Evolutionary conservation across 2,113 vertebrate genomes (phyloP).

Genomic region (Indri indri): DNA sequence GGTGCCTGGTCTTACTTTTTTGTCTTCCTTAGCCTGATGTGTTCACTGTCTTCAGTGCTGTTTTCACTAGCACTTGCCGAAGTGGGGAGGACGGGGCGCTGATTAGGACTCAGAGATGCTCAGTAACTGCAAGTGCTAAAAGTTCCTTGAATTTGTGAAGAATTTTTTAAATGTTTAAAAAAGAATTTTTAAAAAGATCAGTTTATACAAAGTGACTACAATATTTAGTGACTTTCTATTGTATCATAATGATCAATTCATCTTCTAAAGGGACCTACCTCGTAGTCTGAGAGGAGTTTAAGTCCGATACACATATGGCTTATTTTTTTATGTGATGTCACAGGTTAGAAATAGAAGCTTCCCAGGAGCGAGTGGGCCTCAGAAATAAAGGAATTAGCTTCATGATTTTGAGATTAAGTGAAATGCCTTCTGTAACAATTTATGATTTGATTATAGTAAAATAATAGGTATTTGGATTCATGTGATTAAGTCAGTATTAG

Average conservation of each 20-base stretch:
- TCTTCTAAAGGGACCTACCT: neutral
- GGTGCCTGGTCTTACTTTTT: neutral
- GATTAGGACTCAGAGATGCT: neutral
- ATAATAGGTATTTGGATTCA: neutral
- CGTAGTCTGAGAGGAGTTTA: neutral
- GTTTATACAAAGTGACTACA: neutral
- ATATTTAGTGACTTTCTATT: neutral
- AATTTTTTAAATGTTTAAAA: neutral
- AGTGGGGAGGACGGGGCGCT: neutral
- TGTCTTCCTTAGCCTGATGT: neutral
- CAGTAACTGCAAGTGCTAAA: neutral
- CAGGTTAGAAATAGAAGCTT: neutral
- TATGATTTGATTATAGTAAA: neutral
- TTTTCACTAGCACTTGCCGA: neutral
- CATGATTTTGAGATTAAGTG: neutral
- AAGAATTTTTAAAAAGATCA: neutral
- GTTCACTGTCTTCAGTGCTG: neutral
- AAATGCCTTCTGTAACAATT: neutral
- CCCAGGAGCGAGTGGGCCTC: neutral
- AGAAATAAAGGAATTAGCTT: neutral
- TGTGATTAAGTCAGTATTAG: neutral
- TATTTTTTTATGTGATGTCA: neutral
- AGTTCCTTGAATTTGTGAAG: too few species aligned
- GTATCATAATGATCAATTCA: neutral
- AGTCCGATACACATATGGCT: neutral